Base-by-base conservation (phyloP, 2,113 vertebrate species). In the Oncorhynchus clarkii region DNA sequence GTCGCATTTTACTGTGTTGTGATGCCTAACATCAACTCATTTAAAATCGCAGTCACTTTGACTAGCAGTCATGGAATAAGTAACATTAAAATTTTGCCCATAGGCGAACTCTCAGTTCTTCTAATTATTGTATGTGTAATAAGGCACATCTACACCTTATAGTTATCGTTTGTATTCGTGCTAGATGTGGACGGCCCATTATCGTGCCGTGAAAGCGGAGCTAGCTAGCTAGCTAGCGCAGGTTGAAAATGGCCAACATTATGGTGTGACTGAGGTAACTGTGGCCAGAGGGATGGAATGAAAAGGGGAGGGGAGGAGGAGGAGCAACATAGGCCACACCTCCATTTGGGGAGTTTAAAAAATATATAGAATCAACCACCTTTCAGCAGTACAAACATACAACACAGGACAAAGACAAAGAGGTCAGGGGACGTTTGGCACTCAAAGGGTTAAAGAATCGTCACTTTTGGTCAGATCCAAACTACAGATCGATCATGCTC, bases 381-480 rank as follows among this genome's bases (percentile, higher is more conserved):
- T 91, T 54, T 91, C 91, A 92, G 91, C 91, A 93, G 84, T 88
- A 87, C 85, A 89, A 89, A 90, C 88, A 69, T 80, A 80, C 70
- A 59, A 67, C 82, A 80, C 74, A 74, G 73, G 48, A 67, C 75
- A 70, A 73, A 84, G 74, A 80, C 75, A 80, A 79, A 72, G 76
- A 86, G 84, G 83, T 75, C 51, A 81, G 85, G 84, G 86, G 89
- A 88, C 76, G 70, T 86, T 87, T 34, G 74, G 79, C 84, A 92
- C 93, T 94, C 95, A 96, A 94, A 95, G 94, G 94, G 94, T 96
- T 95, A 95, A 94, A 95, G 84, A 67, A 70, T 83, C 71, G 73
- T 83, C 79, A 48, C 69, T 87, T 81, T 18, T 76, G 60, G 78
- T 65, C 70, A 67, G 72, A 76, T 75, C 72, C 72, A 48, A 73